Conservation (phyloP, 2,888 invertebrate genomes). For the Sycophila texana region DNA sequence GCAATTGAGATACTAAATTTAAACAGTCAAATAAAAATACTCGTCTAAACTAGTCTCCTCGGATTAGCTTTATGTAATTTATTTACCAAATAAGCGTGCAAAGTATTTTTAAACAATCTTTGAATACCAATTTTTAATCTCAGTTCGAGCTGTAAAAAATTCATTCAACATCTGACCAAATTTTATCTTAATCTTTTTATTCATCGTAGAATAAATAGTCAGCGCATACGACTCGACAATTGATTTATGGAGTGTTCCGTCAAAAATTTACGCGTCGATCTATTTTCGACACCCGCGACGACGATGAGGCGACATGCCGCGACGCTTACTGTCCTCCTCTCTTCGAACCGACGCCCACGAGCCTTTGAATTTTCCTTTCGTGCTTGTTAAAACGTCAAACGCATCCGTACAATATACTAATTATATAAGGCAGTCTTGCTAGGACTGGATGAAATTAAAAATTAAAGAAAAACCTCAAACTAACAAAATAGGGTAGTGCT, state of each 20-base stretch:
- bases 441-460: slow-evolving; percentile 14
- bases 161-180: no score
- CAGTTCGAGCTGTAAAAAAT: no score
- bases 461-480: neutral
- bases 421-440: slow-evolving; percentile 25
- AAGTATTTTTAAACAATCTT: no score
- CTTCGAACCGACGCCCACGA: slow-evolving; percentile 18
- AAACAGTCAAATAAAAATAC: no score
- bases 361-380: slow-evolving; percentile 36
- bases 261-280: slow-evolving; percentile 39
- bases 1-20: no score
- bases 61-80: no score
- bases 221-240: slow-evolving; percentile 17
- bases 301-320: neutral
- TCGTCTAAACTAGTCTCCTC: no score
- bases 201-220: neutral
- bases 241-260: slow-evolving; percentile 42
- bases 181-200: no score
- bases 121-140: no score
- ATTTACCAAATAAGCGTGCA: no score
- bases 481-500: no score
- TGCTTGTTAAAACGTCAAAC: slow-evolving; percentile 41
- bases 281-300: slow-evolving; percentile 27
- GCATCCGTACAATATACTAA: slow-evolving; percentile 33
- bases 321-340: slow-evolving; percentile 17